These are phyloP conservation scores for Phymatocera aterrima DNA, from an alignment of 2,888 invertebrate genomes.

Conservation along the genomic window DNA sequence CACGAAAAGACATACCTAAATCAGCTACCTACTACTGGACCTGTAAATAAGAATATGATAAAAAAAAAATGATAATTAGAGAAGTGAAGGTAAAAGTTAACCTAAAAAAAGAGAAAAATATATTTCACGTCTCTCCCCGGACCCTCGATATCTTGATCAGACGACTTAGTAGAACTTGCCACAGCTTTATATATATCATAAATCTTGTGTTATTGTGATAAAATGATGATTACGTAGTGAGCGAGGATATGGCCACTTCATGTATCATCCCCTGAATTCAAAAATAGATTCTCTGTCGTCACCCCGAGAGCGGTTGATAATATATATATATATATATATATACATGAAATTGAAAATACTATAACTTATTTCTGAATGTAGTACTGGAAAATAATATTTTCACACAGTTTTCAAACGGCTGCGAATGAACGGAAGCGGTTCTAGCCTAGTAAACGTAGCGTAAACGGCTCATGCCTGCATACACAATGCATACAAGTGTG, in stretches of 20 bases:
- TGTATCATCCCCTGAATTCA: constrained; percentile 71
- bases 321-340: constrained; percentile 52
- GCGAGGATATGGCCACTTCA: constrained; percentile 69
- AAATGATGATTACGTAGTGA: constrained; percentile 69
- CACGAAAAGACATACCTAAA: constrained; percentile 92
- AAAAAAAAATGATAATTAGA: constrained; percentile 16
- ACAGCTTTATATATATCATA: constrained; percentile 7
- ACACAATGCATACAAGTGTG: too few relatives aligned
- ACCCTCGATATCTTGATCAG: neutral
- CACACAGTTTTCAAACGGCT: constrained; percentile 54
- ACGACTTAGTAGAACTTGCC: neutral
- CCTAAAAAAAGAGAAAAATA: constrained; percentile 45
- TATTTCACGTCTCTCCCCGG: neutral
- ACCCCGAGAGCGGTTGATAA: constrained; percentile 46
- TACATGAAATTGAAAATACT: too few relatives aligned
- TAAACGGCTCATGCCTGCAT: too few relatives aligned
- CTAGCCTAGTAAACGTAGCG: too few relatives aligned
- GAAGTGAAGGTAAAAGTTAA: constrained; percentile 38
- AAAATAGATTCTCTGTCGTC: constrained; percentile 70
- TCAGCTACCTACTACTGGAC: constrained; percentile 50
- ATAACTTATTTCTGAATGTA: too few relatives aligned
- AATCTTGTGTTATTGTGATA: constrained; percentile 61
- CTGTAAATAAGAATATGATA: constrained; percentile 47
- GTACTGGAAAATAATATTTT: too few relatives aligned
- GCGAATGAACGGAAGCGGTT: neutral